These are phyloP conservation scores for Chorisops tibialis DNA, from an alignment of 2,888 invertebrate species.

Conservation along the genomic window DNA sequence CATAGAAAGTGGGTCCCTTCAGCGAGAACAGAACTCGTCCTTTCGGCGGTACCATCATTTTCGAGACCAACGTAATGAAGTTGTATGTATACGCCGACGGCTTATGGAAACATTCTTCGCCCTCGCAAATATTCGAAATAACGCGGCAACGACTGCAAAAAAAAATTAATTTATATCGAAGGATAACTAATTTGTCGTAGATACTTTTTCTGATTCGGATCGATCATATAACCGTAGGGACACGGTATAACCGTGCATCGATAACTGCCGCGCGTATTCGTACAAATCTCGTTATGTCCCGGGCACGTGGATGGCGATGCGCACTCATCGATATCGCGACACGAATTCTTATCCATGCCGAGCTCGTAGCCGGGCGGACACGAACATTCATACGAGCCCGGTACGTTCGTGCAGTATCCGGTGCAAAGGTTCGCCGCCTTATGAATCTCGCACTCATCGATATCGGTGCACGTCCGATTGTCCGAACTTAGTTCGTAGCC, in stretches of 20 bases:
- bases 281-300: conserved; percentile 72
- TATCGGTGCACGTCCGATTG: conserved; percentile 59
- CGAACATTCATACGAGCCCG: conserved; percentile 77
- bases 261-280: conserved; percentile 85
- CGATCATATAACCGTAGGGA: conserved; percentile 78
- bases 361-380: conserved; percentile 79
- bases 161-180: no score
- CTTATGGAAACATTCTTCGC: conserved; percentile 70
- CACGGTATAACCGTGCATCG: conserved; percentile 85
- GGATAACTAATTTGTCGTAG: conserved; percentile 42
- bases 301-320: conserved; percentile 53
- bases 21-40: conserved; percentile 78
- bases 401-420: conserved; percentile 81
- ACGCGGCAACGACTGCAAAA: conserved; percentile 75
- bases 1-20: conserved; percentile 71
- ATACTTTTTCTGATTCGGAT: conserved; percentile 77
- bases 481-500: conserved; percentile 77
- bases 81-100: conserved; percentile 89
- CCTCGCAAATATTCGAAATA: conserved; percentile 65
- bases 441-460: conserved; percentile 82
- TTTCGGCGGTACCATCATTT: conserved; percentile 64
- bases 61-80: conserved; percentile 88
- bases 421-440: conserved; percentile 67
- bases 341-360: conserved; percentile 71
- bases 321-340: conserved; percentile 80